Evolutionary conservation across 2,797 vertebrate species (phyloP), one percentile per base, ranked within the genome.

Genomic region (Anabacerthia variegaticeps): DNA sequence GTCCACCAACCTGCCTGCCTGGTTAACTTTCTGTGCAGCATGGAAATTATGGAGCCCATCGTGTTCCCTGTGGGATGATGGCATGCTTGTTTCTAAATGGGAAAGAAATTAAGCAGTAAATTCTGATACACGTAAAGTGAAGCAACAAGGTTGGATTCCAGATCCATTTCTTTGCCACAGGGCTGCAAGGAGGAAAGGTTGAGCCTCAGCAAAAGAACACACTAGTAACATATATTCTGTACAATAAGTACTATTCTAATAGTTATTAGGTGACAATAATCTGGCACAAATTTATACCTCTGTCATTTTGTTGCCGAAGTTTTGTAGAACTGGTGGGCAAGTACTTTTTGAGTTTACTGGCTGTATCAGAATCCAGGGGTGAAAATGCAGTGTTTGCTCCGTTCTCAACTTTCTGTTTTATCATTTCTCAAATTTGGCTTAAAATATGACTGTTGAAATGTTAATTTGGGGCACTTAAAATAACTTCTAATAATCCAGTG

Each of bases 11-110:
- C 51, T 66, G 10, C 32, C 52, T 71, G 10, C 52, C 34, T 84
- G 13, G 24, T 39, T 76, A 37, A 28, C 34, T 48, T 72, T 37
- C 74, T 87, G 37, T 44, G 75, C 14, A 32, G 44, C 24, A 7
- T 2, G 0, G 44, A 9, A 7, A 8, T 44, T 27, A 20, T 2
- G 23, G 71, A 88, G 32, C 14, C 22, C 21, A 7, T 24, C 2
- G 4, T 41, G 22, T 54, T 71, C 30, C n/a, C 48, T 23, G 11
- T 61, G 36, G 24, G 77, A 44, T n/a, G 44, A 3, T 21, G 36
- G 22, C 52, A 69, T 43, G 11, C 32, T 49, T 66, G 20, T 46
- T 23, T 83, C 62, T 22, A 4, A 41, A 59, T 28, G 30, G 39
- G 24, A 54, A n/a, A 16, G n/a, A 32, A 15, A 11, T 6, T 48